phyloP scores from a whole-genome alignment of 2,797 vertebrate species.

The Sebastes matsubarae region DNA sequence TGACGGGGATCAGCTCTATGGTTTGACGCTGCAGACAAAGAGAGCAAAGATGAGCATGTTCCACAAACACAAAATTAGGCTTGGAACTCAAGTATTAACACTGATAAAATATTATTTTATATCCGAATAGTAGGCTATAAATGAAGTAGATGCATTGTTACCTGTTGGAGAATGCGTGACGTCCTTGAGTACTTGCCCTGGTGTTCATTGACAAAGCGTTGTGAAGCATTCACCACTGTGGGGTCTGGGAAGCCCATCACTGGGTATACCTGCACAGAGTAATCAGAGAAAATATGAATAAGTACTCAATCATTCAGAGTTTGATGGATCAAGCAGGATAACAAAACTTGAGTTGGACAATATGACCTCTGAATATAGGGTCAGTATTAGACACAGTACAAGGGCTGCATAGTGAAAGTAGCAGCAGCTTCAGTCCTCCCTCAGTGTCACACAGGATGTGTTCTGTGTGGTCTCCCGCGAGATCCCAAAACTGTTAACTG shows the following conservation, averaged over 20 bases:
- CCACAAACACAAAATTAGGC: not conserved
- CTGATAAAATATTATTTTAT: not conserved
- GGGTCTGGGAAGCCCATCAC: slow-evolving; percentile 80
- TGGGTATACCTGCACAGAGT: slow-evolving; percentile 79
- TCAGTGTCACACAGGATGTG: not conserved
- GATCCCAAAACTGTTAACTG: not conserved
- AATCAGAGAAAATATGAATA: slow-evolving; percentile 4
- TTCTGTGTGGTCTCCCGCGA: not conserved
- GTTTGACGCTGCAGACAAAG: slow-evolving; percentile 83
- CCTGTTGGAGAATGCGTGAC: slow-evolving; percentile 85
- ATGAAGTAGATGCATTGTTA: slow-evolving; percentile 42
- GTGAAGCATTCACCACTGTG: slow-evolving; percentile 74
- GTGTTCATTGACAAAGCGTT: slow-evolving; percentile 82
- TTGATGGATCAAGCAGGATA: not conserved
- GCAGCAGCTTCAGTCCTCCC: not conserved
- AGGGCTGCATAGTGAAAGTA: not conserved
- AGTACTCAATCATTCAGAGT: not conserved
- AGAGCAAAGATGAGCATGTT: slow-evolving; percentile 22
- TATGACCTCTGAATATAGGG: not conserved
- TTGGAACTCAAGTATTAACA: not conserved
- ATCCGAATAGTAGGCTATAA: not conserved
- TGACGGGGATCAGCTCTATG: slow-evolving; percentile 85
- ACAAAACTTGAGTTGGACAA: not conserved
- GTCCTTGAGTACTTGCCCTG: slow-evolving; percentile 69
- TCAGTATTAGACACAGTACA: not conserved